A percentile compares a stretch with the other conserved stretches of the same genome.
These are phyloP conservation scores for Orthosia gracilis DNA, from an alignment of 2,888 invertebrate species.

Conservation along the genomic window DNA sequence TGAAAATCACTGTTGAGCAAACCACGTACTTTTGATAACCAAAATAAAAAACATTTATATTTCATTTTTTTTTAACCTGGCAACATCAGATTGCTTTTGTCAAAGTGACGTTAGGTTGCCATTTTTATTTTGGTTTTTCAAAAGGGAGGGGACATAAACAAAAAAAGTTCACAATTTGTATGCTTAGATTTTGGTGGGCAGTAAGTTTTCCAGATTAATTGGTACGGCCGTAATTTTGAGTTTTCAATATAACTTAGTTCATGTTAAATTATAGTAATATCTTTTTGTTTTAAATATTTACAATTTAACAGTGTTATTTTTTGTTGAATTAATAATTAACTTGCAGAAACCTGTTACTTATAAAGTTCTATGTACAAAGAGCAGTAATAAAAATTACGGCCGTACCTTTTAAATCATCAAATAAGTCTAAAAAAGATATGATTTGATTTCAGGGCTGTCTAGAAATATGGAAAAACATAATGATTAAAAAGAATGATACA, in stretches of 20 bases:
- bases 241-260: slow-evolving; percentile 7
- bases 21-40: slow-evolving; percentile 58
- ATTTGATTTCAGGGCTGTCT: slow-evolving; percentile 62
- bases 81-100: slow-evolving; percentile 18
- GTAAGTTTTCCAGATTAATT: slow-evolving; percentile 57
- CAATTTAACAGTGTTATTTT: background rate
- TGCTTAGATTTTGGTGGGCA: slow-evolving; percentile 71
- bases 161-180: slow-evolving; percentile 53
- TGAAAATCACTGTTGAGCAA: slow-evolving; percentile 60
- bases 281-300: slow-evolving; percentile 28
- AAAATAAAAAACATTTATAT: slow-evolving; percentile 35
- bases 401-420: slow-evolving; percentile 50
- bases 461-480: slow-evolving; percentile 33
- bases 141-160: slow-evolving; percentile 59
- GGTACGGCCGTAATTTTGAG: slow-evolving; percentile 44
- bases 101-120: slow-evolving; percentile 5
- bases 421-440: slow-evolving; percentile 64
- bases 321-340: slow-evolving; percentile 11
- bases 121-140: slow-evolving; percentile 28
- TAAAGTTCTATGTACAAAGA: slow-evolving; percentile 29
- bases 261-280: background rate
- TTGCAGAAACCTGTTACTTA: slow-evolving; percentile 2
- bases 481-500: background rate
- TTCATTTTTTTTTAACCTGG: slow-evolving; percentile 11
- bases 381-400: slow-evolving; percentile 34